Percentiles rank a stretch among this genome's conserved stretches.
Conservation (phyloP, 2,113 vertebrate genomes). For the Mirounga angustirostris region DNA sequence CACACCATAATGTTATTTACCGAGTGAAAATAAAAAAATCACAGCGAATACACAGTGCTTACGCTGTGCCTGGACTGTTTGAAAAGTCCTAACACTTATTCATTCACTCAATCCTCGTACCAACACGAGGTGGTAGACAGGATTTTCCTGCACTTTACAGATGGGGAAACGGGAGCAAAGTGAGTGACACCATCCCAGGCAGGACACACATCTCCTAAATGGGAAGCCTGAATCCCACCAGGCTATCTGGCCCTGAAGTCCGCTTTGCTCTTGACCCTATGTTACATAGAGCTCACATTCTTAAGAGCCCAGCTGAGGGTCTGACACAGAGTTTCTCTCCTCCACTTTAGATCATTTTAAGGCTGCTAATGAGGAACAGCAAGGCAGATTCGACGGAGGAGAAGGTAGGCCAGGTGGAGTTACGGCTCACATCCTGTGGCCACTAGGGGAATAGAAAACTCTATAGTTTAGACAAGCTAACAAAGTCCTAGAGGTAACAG, state of each 20-base stretch:
- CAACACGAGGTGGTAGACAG: fast-evolving
- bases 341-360: background rate
- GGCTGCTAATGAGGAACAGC: background rate
- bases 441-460: background rate
- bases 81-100: background rate
- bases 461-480: background rate
- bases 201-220: background rate
- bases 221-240: background rate
- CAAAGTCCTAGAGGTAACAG: background rate
- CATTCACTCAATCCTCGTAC: background rate
- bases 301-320: background rate
- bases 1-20: background rate
- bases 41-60: background rate
- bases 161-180: background rate
- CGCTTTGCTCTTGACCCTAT: background rate
- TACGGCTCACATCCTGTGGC: background rate
- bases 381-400: background rate
- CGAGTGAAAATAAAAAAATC: background rate
- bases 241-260: background rate
- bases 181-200: background rate
- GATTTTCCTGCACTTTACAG: background rate
- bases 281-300: background rate
- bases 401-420: background rate
- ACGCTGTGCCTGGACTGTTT: background rate
- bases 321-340: fast-evolving